Evolutionary conservation across 2,888 invertebrate genomes (phyloP).

Genomic region (Endotricha flammealis): DNA sequence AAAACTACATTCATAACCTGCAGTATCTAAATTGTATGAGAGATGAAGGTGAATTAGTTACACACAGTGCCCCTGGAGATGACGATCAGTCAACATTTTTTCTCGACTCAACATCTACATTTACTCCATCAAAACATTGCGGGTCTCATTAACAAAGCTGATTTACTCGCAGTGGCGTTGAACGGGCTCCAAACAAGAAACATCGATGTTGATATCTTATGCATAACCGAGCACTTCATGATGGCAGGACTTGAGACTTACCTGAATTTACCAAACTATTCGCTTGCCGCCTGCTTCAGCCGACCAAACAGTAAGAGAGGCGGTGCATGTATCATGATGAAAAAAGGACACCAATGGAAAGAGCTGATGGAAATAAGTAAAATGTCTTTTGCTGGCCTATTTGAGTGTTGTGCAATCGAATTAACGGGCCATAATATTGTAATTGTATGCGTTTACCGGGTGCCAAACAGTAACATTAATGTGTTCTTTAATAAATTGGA

Average conservation of each 20-base stretch:
- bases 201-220: conserved; percentile 10
- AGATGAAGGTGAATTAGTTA: too few relatives aligned
- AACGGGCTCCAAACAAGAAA: conserved; percentile 2
- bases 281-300: conserved; percentile 5
- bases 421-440: not conserved
- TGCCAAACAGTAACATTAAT: not conserved
- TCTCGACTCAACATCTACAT: conserved; percentile 3
- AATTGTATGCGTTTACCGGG: conserved; percentile 1
- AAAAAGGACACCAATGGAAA: not conserved
- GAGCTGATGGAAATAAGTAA: not conserved
- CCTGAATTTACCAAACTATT: conserved; percentile 6
- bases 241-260: conserved; percentile 7
- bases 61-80: too few relatives aligned
- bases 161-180: conserved; percentile 10
- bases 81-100: conserved; percentile 6
- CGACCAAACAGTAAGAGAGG: not conserved
- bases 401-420: conserved; percentile 4
- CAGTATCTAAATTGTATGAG: too few relatives aligned
- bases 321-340: conserved; percentile 1
- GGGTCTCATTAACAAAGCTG: conserved; percentile 8
- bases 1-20: too few relatives aligned
- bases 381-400: not conserved
- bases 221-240: conserved; percentile 14
- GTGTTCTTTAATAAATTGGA: not conserved
- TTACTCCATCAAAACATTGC: conserved; percentile 17